Evolutionary conservation across 2,888 invertebrate species (phyloP).

Genomic region (Polyommatus iphigenia): DNA sequence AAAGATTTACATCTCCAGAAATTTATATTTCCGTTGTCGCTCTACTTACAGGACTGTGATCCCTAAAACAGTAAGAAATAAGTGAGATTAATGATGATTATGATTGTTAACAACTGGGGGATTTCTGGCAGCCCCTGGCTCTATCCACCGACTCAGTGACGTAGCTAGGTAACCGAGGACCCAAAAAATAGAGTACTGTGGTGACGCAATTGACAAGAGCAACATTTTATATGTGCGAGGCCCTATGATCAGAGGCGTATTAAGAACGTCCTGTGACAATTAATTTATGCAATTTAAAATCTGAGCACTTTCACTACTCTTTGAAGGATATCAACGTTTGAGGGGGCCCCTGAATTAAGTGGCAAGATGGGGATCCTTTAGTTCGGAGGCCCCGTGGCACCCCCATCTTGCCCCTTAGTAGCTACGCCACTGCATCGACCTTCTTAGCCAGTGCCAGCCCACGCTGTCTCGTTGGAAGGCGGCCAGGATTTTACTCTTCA

Average conservation of each 20-base stretch:
- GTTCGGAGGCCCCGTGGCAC: too few relatives aligned
- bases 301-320: too few relatives aligned
- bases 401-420: slow-evolving; percentile 41
- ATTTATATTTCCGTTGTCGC: neutral
- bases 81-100: neutral
- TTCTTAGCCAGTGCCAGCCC: slow-evolving; percentile 52
- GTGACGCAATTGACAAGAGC: neutral
- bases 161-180: neutral
- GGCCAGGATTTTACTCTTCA: slow-evolving; percentile 53
- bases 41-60: slow-evolving; percentile 5
- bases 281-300: too few relatives aligned
- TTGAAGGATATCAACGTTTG: too few relatives aligned
- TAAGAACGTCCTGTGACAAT: too few relatives aligned
- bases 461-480: slow-evolving; percentile 56
- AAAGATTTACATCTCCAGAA: neutral
- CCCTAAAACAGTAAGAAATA: neutral
- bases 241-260: too few relatives aligned
- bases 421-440: slow-evolving; percentile 62
- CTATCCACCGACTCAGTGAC: neutral
- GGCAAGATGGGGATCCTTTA: too few relatives aligned
- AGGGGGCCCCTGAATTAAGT: too few relatives aligned
- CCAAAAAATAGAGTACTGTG: neutral
- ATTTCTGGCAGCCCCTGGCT: slow-evolving; percentile 46
- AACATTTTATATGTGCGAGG: too few relatives aligned
- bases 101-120: slow-evolving; percentile 35